Evolutionary conservation across 2,797 vertebrate species (phyloP).

Genomic region (Champsocephalus gunnari): DNA sequence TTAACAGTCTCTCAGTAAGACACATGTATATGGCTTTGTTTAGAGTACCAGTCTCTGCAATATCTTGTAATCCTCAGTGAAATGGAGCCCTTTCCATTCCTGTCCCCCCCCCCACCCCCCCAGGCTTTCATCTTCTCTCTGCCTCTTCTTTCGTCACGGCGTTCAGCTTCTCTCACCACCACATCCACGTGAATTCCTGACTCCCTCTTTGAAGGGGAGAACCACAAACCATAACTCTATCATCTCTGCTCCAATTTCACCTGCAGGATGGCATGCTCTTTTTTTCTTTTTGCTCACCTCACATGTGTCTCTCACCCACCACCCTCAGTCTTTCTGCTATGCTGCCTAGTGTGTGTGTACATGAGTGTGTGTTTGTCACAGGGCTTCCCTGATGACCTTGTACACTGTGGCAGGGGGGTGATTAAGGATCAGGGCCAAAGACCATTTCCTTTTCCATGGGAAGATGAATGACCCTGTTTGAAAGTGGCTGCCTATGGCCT

Average conservation of each 20-base stretch:
- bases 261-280: slow-evolving; percentile 29
- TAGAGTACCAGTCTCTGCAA: slow-evolving; percentile 1
- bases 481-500: slow-evolving; percentile 81
- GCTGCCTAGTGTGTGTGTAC: not conserved
- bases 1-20: not conserved
- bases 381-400: slow-evolving; percentile 83
- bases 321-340: not conserved
- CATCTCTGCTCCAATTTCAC: slow-evolving; percentile 57
- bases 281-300: slow-evolving; percentile 15
- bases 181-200: slow-evolving; percentile 53
- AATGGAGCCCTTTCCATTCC: slow-evolving; percentile 36
- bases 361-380: slow-evolving; percentile 68
- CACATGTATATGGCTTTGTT: not conserved
- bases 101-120: slow-evolving; percentile 9
- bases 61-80: slow-evolving; percentile 37
- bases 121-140: slow-evolving; percentile 59
- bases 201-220: slow-evolving; percentile 66
- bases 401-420: slow-evolving; percentile 79
- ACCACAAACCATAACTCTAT: slow-evolving; percentile 53
- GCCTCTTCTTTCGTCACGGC: slow-evolving; percentile 55
- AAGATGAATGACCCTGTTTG: slow-evolving; percentile 86
- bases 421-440: slow-evolving; percentile 84
- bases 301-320: not conserved
- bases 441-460: slow-evolving; percentile 82
- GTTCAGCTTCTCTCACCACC: slow-evolving; percentile 40